Base-by-base conservation (phyloP, 2,113 vertebrate species). In the Seriola rivoliana region DNA sequence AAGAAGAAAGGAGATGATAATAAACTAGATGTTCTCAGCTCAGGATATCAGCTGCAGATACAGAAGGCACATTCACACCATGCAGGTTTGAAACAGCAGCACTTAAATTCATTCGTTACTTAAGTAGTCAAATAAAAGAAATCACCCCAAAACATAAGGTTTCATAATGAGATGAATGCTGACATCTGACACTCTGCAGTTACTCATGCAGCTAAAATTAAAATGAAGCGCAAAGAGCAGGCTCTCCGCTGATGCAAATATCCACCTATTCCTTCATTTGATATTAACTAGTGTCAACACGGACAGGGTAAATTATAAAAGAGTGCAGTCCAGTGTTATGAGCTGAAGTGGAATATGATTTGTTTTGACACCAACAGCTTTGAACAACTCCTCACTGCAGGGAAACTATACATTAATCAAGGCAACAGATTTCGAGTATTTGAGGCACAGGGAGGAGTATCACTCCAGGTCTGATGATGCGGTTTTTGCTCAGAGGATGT, bases 121-220 rank as follows among this genome's bases (percentile, higher is more conserved):
- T 63, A 23, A 59, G 36, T 9, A 25, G 21, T 62, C 4, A 4
- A 6, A 8, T 7, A 8, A 58, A 34, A 29, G 16, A 75, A 60
- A 81, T 75, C 38, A 79, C 66, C 50, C 23, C 52, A 77, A 73
- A 74, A 63, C 3, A 14, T 13, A 7, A 23, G 6, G 5, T 52
- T 64, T 69, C 23, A 50, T 48, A 73, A 83, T 63, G 55, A 83
- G 67, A 81, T 62, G 40, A 60, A 57, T 58, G 34, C 21, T 78
- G 63, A 74, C 65, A 70, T 23, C 50, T 1, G 0, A 72, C 17
- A 36, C 21, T 58, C 50, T 25, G 71, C 62, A 38, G 48, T 54
- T 46, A 64, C 32, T 89, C 52, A 68, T 63, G 77, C 6, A 59
- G 32, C 40, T 44, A 23, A 72, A 71, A 78, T 77, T 67, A 67